Conservation (phyloP, 2,888 invertebrate genomes). For the Caenorhabditis sp. region DNA sequence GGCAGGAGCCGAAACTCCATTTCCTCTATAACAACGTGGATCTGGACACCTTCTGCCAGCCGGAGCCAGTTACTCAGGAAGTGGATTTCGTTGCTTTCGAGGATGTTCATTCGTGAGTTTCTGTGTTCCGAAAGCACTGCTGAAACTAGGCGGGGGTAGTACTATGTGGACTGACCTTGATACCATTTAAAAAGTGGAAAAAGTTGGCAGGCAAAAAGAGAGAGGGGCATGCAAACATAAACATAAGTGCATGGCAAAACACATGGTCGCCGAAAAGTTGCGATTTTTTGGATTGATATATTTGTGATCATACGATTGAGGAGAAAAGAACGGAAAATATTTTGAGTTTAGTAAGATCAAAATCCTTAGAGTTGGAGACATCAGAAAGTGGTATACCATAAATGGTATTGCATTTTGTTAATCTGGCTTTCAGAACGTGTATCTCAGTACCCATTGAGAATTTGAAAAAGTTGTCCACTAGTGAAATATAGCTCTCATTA, state of each 20-base stretch:
- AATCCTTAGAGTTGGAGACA: too few species aligned
- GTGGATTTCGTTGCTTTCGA: conserved; percentile 52
- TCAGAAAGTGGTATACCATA: too few species aligned
- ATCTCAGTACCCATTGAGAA: too few species aligned
- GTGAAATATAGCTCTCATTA: too few species aligned
- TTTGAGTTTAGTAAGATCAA: too few species aligned
- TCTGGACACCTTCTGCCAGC: conserved; percentile 18
- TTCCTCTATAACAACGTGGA: conserved; percentile 50
- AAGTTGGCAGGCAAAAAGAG: not conserved
- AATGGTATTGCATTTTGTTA: too few species aligned
- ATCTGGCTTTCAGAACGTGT: too few species aligned
- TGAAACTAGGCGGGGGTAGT: too few species aligned
- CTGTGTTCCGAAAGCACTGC: too few species aligned
- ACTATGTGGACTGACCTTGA: not conserved
- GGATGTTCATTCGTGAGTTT: conserved; percentile 54
- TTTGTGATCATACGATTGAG: too few species aligned
- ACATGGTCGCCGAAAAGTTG: not conserved
- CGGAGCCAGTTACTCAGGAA: conserved; percentile 39
- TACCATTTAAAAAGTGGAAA: not conserved
- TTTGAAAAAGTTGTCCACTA: too few species aligned
- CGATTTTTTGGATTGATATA: not conserved
- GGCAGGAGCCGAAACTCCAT: conserved; percentile 56
- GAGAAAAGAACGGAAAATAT: too few species aligned
- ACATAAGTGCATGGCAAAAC: conserved; percentile 4
- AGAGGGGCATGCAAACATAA: not conserved